Evolutionary conservation across 2,113 vertebrate species (phyloP).

Genomic region (Suricata suricatta): DNA sequence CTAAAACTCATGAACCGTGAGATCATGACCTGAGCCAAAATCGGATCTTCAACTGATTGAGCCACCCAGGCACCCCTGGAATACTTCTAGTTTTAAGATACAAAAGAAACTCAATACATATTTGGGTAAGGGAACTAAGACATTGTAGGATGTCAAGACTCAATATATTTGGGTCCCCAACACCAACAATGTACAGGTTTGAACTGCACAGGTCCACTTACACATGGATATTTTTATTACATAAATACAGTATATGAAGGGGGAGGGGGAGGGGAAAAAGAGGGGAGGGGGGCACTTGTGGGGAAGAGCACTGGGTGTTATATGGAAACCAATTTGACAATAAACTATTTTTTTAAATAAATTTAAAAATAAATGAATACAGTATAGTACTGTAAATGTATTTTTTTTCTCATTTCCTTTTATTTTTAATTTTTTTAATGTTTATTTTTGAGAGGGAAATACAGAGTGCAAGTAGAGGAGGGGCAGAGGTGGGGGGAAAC

Average conservation of each 20-base stretch:
- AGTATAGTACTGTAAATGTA: not conserved
- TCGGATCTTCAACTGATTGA: too few species aligned
- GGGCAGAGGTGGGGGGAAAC: too few species aligned
- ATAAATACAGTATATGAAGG: too few species aligned
- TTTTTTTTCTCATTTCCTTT: not conserved
- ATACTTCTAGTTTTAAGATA: not conserved
- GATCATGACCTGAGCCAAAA: too few species aligned
- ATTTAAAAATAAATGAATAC: not conserved
- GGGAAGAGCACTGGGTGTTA: too few species aligned
- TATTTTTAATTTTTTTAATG: not conserved
- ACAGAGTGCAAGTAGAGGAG: too few species aligned
- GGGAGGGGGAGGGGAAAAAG: too few species aligned
- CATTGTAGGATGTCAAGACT: not conserved
- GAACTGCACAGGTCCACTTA: not conserved
- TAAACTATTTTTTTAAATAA: too few species aligned
- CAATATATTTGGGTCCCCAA: not conserved
- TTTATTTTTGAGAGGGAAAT: too few species aligned
- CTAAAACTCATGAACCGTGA: too few species aligned
- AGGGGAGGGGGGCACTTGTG: too few species aligned
- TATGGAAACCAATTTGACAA: too few species aligned
- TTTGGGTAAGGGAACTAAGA: not conserved
- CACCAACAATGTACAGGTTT: not conserved
- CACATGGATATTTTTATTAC: not conserved
- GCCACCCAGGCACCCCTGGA: not conserved
- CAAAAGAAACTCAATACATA: not conserved